These are phyloP conservation scores for Heterotilapia buettikoferi DNA, from an alignment of 2,113 vertebrate species.

Conservation along the genomic window DNA sequence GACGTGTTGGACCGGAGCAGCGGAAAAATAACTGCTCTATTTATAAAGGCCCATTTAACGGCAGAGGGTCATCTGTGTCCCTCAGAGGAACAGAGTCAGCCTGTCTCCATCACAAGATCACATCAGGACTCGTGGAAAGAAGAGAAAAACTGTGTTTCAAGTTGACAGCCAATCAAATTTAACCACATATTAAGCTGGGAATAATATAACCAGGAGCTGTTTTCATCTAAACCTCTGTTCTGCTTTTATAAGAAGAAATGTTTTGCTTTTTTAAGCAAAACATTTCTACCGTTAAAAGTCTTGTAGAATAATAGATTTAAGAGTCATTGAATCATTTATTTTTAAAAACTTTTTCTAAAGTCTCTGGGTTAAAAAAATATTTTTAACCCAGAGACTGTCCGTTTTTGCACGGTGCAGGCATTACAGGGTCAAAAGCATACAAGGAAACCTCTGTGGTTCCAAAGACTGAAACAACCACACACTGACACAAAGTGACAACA, in stretches of 20 bases:
- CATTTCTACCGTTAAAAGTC: not conserved
- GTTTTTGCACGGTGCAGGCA: not conserved
- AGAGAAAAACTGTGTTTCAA: not conserved
- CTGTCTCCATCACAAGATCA: not conserved
- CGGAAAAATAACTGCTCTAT: constrained; percentile 62
- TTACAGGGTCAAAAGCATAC: not conserved
- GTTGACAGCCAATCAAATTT: not conserved
- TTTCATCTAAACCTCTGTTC: not conserved
- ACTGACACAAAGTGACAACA: not conserved
- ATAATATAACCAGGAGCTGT: not conserved
- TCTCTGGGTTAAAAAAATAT: not conserved
- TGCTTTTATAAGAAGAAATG: too few relatives aligned
- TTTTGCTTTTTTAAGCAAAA: not conserved
- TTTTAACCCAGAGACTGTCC: not conserved
- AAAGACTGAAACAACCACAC: not conserved
- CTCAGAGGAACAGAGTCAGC: not conserved
- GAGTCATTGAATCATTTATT: not conserved
- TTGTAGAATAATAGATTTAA: not conserved
- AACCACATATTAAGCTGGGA: not conserved
- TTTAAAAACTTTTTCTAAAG: not conserved
- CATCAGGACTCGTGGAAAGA: not conserved
- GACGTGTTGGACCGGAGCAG: constrained; percentile 27
- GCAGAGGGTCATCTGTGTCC: constrained; percentile 43
- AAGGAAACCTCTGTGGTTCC: not conserved
- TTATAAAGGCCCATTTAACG: constrained; percentile 59